phyloP scores from a whole-genome alignment of 2,888 invertebrate genomes.

The Argynnis bischoffii region DNA sequence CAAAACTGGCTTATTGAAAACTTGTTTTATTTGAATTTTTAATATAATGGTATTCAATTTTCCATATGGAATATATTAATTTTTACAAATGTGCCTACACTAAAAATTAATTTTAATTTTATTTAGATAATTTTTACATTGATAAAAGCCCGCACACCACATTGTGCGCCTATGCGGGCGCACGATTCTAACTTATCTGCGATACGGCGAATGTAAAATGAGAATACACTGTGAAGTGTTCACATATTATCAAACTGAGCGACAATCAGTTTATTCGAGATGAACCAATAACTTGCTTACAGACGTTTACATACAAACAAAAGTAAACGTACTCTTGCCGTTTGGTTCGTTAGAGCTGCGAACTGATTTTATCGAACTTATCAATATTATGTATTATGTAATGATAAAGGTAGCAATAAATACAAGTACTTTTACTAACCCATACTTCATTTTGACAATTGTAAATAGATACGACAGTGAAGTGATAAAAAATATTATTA shows the following conservation, averaged over 20 bases:
- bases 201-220: slow-evolving; percentile 21
- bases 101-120: background rate
- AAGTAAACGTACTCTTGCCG: background rate
- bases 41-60: background rate
- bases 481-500: no score
- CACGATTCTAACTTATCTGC: slow-evolving; percentile 32
- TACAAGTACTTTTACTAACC: no score
- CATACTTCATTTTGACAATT: no score
- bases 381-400: no score
- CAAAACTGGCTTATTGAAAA: background rate
- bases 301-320: background rate
- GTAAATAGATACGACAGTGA: no score
- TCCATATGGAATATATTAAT: background rate
- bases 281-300: slow-evolving; percentile 12
- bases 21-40: background rate
- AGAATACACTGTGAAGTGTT: slow-evolving; percentile 12
- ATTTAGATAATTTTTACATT: background rate
- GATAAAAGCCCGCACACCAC: background rate
- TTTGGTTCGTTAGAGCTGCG: background rate
- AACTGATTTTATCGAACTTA: no score
- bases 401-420: no score
- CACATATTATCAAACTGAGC: slow-evolving; percentile 33
- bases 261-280: slow-evolving; percentile 12
- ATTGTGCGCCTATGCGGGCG: slow-evolving; percentile 28
- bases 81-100: background rate